A percentile compares a stretch with the other conserved stretches of the same genome.
Conservation (phyloP, 2,797 vertebrate genomes). For the Alauda arvensis region DNA sequence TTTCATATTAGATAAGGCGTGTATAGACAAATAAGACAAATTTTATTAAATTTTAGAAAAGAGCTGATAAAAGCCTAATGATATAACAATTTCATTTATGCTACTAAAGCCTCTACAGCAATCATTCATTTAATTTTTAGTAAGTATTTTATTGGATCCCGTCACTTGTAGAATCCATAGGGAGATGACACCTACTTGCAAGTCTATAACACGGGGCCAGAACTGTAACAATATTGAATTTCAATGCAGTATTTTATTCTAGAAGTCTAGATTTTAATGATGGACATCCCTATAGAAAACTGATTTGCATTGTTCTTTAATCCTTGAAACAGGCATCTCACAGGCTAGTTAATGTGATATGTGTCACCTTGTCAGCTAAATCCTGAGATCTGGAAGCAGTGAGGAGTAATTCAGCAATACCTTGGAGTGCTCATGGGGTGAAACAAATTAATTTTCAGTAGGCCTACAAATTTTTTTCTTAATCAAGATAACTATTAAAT, state of each 20-base stretch:
- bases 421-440: background rate
- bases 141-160: background rate
- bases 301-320: background rate
- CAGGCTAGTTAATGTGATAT: background rate
- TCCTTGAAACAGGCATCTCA: background rate
- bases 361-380: background rate
- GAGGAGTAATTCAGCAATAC: background rate
- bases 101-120: background rate
- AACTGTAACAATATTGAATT: background rate
- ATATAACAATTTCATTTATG: background rate
- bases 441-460: background rate
- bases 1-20: background rate
- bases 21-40: background rate
- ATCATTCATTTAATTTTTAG: background rate
- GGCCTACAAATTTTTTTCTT: background rate
- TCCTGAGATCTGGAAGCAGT: background rate
- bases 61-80: background rate
- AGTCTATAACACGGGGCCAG: background rate
- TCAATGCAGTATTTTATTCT: background rate
- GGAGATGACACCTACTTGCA: background rate
- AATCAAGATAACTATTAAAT: background rate
- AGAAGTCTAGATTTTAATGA: background rate
- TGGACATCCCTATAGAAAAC: background rate
- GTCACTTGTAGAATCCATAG: background rate
- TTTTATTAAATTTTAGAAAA: slow-evolving; percentile 8